Percentiles rank a stretch among this genome's conserved stretches.
These are phyloP conservation scores for Callocephalon fimbriatum DNA, from an alignment of 2,113 vertebrate genomes.

Conservation along the genomic window DNA sequence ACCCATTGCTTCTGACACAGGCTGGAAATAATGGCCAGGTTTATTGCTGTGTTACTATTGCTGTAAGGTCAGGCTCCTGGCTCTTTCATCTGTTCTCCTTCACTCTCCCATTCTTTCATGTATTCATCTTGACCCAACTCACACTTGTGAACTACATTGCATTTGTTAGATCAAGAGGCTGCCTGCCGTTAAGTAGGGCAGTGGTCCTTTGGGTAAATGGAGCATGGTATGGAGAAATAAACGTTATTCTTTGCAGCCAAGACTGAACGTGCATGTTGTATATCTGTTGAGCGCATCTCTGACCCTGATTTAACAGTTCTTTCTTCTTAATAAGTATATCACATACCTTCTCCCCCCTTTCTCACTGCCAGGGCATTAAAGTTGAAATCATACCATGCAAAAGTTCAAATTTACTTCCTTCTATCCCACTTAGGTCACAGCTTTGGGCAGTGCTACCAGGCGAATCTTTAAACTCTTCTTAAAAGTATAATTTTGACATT, in stretches of 20 bases:
- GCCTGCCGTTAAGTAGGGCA: constrained; percentile 12
- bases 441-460: background rate
- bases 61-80: background rate
- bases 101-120: constrained; percentile 12
- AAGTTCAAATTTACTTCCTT: constrained; percentile 4
- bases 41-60: constrained; percentile 45
- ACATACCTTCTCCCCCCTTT: background rate
- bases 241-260: background rate
- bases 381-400: background rate
- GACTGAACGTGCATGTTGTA: background rate
- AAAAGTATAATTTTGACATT: background rate
- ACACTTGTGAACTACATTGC: background rate
- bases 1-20: constrained; percentile 8
- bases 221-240: constrained; percentile 11
- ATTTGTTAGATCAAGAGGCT: constrained; percentile 37
- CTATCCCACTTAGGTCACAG: background rate
- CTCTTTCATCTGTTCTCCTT: background rate
- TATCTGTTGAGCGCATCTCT: background rate
- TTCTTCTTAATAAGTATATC: background rate
- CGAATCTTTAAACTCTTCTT: background rate
- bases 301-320: background rate
- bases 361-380: background rate
- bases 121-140: constrained; percentile 41
- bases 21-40: constrained; percentile 33
- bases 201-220: constrained; percentile 38